Evolutionary conservation across 2,888 invertebrate genomes (phyloP).

Genomic region (Malacosoma neustria): DNA sequence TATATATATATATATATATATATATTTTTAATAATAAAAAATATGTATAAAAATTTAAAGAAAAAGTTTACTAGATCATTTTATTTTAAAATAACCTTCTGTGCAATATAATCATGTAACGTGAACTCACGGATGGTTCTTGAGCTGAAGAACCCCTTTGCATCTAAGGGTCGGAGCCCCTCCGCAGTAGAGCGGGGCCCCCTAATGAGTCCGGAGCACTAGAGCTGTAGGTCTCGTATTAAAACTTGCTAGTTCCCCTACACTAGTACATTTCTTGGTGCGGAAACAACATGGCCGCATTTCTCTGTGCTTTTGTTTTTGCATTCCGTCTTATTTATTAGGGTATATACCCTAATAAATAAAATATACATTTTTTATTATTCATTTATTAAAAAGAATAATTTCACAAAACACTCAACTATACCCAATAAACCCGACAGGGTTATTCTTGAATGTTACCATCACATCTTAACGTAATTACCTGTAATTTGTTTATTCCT

Average conservation of each 20-base stretch:
- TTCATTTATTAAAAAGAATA: no score
- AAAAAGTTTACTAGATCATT: no score
- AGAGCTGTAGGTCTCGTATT: conserved; percentile 69
- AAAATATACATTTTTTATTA: background rate
- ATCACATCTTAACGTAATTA: no score
- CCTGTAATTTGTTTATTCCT: no score
- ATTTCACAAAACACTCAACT: background rate
- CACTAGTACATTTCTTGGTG: conserved; percentile 53
- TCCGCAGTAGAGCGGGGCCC: conserved; percentile 41
- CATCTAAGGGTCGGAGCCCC: conserved; percentile 54
- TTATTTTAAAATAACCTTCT: conserved; percentile 4
- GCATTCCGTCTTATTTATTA: conserved; percentile 3
- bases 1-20: no score
- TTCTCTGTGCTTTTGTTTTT: conserved; percentile 52
- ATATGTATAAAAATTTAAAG: no score
- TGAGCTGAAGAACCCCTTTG: conserved; percentile 56
- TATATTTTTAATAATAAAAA: no score
- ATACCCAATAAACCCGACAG: background rate
- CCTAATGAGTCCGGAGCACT: conserved; percentile 73
- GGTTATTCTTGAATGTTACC: background rate
- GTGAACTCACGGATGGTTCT: conserved; percentile 54
- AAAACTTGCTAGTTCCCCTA: conserved; percentile 51
- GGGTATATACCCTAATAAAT: background rate
- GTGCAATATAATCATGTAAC: conserved; percentile 31
- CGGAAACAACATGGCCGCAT: conserved; percentile 42